Conservation (phyloP, 2,888 invertebrate species). For the Anagyrus pseudococci region DNA sequence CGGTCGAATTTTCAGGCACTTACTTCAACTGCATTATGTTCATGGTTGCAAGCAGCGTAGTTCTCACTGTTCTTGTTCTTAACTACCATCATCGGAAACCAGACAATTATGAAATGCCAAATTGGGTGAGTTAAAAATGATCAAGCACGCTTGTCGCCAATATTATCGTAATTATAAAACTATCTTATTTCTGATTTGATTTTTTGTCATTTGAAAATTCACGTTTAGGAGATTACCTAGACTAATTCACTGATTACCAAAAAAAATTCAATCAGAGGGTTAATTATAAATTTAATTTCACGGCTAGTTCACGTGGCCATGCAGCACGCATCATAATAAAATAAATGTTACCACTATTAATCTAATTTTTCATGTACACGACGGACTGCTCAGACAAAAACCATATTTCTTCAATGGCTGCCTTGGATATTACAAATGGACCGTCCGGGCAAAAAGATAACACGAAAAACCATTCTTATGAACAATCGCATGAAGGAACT, state of each 20-base stretch:
- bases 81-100: slow-evolving; percentile 98
- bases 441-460: slow-evolving; percentile 93
- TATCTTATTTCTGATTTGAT: background rate
- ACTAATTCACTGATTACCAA: no score
- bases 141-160: no score
- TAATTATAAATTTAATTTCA: no score
- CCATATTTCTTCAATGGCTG: slow-evolving; percentile 95
- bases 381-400: slow-evolving; percentile 77
- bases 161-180: no score
- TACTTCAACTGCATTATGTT: slow-evolving; percentile 99
- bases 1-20: slow-evolving; percentile 72
- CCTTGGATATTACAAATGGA: slow-evolving; percentile 97
- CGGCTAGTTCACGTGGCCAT: no score
- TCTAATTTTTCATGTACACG: background rate
- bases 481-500: slow-evolving; percentile 90
- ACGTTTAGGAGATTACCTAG: no score
- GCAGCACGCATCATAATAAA: no score
- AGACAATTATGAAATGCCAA: slow-evolving; percentile 96
- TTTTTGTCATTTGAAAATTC: no score
- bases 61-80: slow-evolving; percentile 93
- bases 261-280: no score
- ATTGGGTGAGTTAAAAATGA: slow-evolving; percentile 94
- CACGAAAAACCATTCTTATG: slow-evolving; percentile 88
- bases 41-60: slow-evolving; percentile 98
- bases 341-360: background rate